These are phyloP conservation scores for Pherbina coryleti DNA, from an alignment of 2,888 invertebrate genomes.

Conservation along the genomic window DNA sequence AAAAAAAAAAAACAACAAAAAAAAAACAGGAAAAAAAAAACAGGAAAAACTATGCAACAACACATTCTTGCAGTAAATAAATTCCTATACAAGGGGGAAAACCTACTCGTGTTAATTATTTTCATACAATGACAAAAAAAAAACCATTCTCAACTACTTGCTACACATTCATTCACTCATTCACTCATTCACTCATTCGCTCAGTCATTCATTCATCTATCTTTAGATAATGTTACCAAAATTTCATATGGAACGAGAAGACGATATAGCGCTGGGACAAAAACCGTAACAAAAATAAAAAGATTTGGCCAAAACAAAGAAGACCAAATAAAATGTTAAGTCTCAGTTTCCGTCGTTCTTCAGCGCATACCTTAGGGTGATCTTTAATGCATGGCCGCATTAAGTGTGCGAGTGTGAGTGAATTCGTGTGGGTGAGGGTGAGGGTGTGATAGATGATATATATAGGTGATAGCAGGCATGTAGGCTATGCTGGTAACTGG, in stretches of 20 bases:
- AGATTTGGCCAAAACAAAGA: neutral
- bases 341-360: slow-evolving; percentile 33
- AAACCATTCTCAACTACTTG: slow-evolving; percentile 8
- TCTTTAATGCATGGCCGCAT: slow-evolving; percentile 23
- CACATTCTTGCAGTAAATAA: neutral
- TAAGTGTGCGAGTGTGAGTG: slow-evolving; percentile 44
- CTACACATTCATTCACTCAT: slow-evolving; percentile 12
- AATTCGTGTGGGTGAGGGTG: slow-evolving; percentile 33
- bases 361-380: slow-evolving; percentile 17
- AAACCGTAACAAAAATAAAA: neutral
- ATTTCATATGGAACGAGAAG: neutral
- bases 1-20: neutral
- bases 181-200: neutral
- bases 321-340: slow-evolving; percentile 12
- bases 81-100: neutral
- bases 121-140: slow-evolving; percentile 5
- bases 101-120: slow-evolving; percentile 29
- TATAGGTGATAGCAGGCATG: neutral
- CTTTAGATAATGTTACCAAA: slow-evolving; percentile 20
- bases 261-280: neutral
- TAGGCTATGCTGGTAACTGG: neutral
- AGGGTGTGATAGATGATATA: neutral
- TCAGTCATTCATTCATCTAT: slow-evolving; percentile 8
- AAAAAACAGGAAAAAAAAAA: neutral
- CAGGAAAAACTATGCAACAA: neutral